Conservation (phyloP, 2,888 invertebrate genomes). For the Tuberolachnus salignus region DNA sequence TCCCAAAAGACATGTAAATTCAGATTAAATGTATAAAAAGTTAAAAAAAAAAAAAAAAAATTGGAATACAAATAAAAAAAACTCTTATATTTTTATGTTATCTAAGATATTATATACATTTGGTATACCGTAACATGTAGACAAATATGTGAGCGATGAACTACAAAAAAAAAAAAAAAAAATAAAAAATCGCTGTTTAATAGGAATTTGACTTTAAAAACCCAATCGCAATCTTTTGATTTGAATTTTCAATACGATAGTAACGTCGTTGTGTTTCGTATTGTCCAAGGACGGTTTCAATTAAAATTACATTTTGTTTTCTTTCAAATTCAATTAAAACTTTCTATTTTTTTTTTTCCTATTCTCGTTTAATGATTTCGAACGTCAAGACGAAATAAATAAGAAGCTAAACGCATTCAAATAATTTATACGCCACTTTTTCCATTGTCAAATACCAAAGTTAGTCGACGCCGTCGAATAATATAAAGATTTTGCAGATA, state of each 20-base stretch:
- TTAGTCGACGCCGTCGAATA: background rate
- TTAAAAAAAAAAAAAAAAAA: background rate
- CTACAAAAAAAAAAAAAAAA: too few species aligned
- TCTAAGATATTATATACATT: too few species aligned
- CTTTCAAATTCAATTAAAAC: conserved; percentile 33
- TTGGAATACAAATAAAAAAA: too few species aligned
- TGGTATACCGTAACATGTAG: too few species aligned
- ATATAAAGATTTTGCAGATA: background rate
- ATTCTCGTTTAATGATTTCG: background rate
- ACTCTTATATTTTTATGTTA: too few species aligned
- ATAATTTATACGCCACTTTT: background rate
- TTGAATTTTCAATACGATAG: background rate
- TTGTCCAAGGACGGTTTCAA: background rate
- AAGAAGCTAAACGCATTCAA: conserved; percentile 30
- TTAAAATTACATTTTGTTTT: conserved; percentile 18
- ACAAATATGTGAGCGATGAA: too few species aligned
- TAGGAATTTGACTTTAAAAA: too few species aligned
- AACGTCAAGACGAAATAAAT: background rate
- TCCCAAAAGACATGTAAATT: background rate
- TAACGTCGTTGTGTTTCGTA: background rate
- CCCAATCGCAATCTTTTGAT: background rate
- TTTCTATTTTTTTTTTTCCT: background rate
- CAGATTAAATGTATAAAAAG: background rate
- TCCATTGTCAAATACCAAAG: background rate
- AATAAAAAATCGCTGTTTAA: too few species aligned